Base-by-base conservation (phyloP, 2,113 vertebrate genomes). In the Porphyrio hochstetteri region DNA sequence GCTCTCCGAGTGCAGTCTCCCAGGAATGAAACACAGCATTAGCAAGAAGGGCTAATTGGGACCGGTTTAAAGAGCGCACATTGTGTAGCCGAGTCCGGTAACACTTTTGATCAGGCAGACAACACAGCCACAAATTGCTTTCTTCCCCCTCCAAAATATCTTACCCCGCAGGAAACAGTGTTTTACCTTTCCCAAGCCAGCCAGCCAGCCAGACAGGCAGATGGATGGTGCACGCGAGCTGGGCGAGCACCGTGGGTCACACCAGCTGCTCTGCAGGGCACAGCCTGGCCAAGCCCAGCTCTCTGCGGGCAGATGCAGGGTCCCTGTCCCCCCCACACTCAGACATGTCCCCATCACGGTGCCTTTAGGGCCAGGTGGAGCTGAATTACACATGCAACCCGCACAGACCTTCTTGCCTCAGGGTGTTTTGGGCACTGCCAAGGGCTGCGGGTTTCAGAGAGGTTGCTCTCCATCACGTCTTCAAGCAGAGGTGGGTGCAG, bases 71-170 rank as follows among this genome's bases (percentile, higher is more conserved):
- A 96, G 95, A 95, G 92, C 28, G 85, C 95, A 92, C 85, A 92
- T 97, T 97, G 97, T 97, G 95, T 92, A 96, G 94, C 83, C 6
- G 70, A 96, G 96, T 96, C 96, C 93, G 21, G 95, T 95, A 96
- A 95, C 96, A 97, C 95, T 97, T 97, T 97, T 97, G 97, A 97
- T 97, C 97, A 97, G 89, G 95, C 96, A 97, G 95, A 97, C 96
- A 96, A 94, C 91, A 91, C 89, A 97, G 97, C 91, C 96, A 86
- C 90, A 95, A 94, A 97, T 96, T 95, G 94, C 94, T 97, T 97
- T 96, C 91, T 97, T 97, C 89, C 94, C 89, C 88, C 92, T 91
- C 92, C 97, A 97, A 92, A 96, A 94, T 95, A 95, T 79, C 93
- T 93, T 92, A 95, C 94, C 91, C 91, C 1, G 67, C 86, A 96